Percentiles rank a stretch among this genome's conserved stretches.
Evolutionary conservation across 1,140 invertebrate genomes (phyloP).

Genomic region (Anastatus disparis): DNA sequence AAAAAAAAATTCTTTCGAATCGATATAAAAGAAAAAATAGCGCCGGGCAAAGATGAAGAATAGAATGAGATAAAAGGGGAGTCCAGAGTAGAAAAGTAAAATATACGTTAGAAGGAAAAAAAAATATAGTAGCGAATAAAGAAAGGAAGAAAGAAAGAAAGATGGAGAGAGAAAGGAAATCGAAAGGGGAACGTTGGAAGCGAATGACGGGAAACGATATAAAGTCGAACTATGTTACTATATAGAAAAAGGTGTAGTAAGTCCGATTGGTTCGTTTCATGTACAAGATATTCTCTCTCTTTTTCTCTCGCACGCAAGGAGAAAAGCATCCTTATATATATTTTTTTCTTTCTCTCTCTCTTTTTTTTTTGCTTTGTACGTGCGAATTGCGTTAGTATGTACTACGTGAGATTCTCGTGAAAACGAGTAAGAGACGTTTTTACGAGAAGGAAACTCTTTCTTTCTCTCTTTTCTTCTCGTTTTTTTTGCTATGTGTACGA

Average conservation of each 20-base stretch:
- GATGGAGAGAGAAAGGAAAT: neutral
- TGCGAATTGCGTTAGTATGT: conserved; percentile 22
- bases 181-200: conserved; percentile 6
- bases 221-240: conserved; percentile 14
- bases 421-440: conserved; percentile 29
- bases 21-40: too few relatives aligned
- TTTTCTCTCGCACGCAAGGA: too few relatives aligned
- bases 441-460: conserved; percentile 21
- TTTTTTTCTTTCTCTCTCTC: too few relatives aligned
- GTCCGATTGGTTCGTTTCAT: conserved; percentile 24
- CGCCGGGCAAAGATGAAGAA: too few relatives aligned
- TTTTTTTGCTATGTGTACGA: neutral
- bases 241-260: conserved; percentile 1
- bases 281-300: conserved; percentile 10
- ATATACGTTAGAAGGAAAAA: too few relatives aligned
- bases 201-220: conserved; percentile 28
- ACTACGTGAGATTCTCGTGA: conserved; percentile 28
- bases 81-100: too few relatives aligned
- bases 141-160: neutral
- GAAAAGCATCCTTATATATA: too few relatives aligned
- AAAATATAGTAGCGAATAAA: too few relatives aligned
- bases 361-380: conserved; percentile 17
- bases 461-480: neutral
- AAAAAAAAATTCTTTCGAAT: too few relatives aligned
- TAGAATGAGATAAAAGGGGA: too few relatives aligned